Evolutionary conservation across 1,140 invertebrate genomes (phyloP).

Genomic region (Ephestia elutella): DNA sequence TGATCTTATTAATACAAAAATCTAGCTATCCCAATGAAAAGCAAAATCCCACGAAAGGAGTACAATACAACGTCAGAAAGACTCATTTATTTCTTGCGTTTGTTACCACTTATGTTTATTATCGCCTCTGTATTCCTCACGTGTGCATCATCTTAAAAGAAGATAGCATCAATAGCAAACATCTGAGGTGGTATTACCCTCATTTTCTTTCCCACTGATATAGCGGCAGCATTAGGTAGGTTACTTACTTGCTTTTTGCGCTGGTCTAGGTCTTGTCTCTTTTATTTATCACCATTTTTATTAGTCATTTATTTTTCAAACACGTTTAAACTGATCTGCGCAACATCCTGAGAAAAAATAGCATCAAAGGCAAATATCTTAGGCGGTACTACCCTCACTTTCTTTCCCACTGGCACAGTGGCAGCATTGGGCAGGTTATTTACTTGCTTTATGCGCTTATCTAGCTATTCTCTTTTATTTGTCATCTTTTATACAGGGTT

Average conservation of each 20-base stretch:
- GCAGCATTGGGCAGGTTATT: conserved; percentile 81
- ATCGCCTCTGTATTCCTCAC: no score
- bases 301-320: background rate
- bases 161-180: conserved; percentile 97
- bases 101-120: no score
- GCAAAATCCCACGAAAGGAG: no score
- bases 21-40: no score
- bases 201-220: conserved; percentile 79
- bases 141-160: conserved; percentile 93
- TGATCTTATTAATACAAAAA: no score
- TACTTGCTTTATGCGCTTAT: conserved; percentile 93
- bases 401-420: conserved; percentile 77
- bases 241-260: conserved; percentile 94
- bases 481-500: no score
- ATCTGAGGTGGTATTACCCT: conserved; percentile 94
- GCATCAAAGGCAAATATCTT: conserved; percentile 98
- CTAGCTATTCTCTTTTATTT: no score
- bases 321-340: conserved; percentile 79
- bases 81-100: no score
- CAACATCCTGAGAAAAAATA: conserved; percentile 93
- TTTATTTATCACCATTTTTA: no score
- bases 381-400: conserved; percentile 87
- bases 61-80: no score
- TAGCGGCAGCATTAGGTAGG: conserved; percentile 72
- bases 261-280: no score